These are phyloP conservation scores for Podarcis siculus DNA, from an alignment of 2,797 vertebrate species.

Conservation along the genomic window DNA sequence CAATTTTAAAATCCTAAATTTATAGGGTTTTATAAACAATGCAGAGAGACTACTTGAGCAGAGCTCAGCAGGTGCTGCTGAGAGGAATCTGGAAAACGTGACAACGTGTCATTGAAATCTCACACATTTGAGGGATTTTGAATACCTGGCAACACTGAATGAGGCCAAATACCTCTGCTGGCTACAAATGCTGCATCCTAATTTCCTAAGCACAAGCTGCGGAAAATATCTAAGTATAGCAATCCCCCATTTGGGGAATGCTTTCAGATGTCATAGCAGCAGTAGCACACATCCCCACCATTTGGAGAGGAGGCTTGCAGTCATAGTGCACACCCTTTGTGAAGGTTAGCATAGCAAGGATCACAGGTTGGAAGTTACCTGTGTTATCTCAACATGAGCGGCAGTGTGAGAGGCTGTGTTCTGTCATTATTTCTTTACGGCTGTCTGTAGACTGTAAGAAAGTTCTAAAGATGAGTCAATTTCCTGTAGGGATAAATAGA, in stretches of 20 bases:
- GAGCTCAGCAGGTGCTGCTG: too few relatives aligned
- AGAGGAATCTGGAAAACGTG: background rate
- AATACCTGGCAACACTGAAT: background rate
- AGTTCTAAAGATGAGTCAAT: conserved; percentile 59
- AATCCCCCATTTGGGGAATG: background rate
- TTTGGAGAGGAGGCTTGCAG: conserved; percentile 43
- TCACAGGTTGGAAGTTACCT: conserved; percentile 58
- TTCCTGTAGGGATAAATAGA: conserved; percentile 61
- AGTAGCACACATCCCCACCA: conserved; percentile 18
- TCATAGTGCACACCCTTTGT: conserved; percentile 49
- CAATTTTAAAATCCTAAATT: too few relatives aligned
- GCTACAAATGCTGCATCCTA: background rate
- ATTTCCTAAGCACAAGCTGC: background rate
- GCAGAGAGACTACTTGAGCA: too few relatives aligned
- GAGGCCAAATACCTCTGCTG: conserved; percentile 30
- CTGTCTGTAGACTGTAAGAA: conserved; percentile 49
- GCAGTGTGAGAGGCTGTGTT: conserved; percentile 52
- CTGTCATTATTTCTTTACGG: conserved; percentile 66
- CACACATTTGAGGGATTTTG: background rate
- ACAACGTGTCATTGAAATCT: background rate
- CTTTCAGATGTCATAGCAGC: conserved; percentile 33
- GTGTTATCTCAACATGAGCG: conserved; percentile 65
- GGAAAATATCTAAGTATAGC: conserved; percentile 48
- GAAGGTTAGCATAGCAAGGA: conserved; percentile 41
- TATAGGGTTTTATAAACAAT: too few relatives aligned